Evolutionary conservation across 2,113 vertebrate species (phyloP), one percentile per base, ranked within the genome.

Genomic region (Gadus macrocephalus): DNA sequence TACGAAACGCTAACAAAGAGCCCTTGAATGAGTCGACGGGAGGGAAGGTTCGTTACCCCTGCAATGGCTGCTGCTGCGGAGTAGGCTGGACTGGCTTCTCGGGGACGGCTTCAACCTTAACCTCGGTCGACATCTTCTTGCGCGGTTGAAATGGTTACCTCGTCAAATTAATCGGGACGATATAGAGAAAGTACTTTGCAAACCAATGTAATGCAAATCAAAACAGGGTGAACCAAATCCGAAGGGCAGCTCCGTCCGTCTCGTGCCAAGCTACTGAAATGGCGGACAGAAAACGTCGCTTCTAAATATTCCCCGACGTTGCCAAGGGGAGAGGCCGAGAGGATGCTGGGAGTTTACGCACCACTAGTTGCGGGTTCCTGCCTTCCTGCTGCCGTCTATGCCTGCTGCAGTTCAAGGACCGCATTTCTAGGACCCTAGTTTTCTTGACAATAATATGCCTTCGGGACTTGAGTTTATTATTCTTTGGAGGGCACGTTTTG

Each of bases 61-160:
- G 61, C 61, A 27, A 25, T 27, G 19, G n/a, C 63, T 8, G 70
- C 60, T 11, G 76, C 69, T 49, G 74, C 68, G 12, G 69, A 56
- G 25, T 25, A 25, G 42, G 42, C 42, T 69, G 81, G 63, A 28
- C 81, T 64, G 42, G 56, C 49, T 83, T 85, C 69, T 90, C 89
- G 1, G 74, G 12, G 4, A 56, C 38, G 20, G 53, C 81, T 53
- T 89, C 84, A 20, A 56, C 60, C 73, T 87, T 81, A 25, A 3
- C 25, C 22, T 92, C 91, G 79, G 68, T 81, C 15, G 91, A 90
- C 91, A 92, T 92, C 66, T 85, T 89, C 11, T 28, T 20, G 20
- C 22, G 60, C 60, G 25, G 9, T 58, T 27, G 1, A 15, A 62
- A 62, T 62, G 3, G 22, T 27, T 27, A 15, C 15, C 9, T 27